These are phyloP conservation scores for Chydorus sphaericus DNA, from an alignment of 2,888 invertebrate genomes.

Conservation along the genomic window DNA sequence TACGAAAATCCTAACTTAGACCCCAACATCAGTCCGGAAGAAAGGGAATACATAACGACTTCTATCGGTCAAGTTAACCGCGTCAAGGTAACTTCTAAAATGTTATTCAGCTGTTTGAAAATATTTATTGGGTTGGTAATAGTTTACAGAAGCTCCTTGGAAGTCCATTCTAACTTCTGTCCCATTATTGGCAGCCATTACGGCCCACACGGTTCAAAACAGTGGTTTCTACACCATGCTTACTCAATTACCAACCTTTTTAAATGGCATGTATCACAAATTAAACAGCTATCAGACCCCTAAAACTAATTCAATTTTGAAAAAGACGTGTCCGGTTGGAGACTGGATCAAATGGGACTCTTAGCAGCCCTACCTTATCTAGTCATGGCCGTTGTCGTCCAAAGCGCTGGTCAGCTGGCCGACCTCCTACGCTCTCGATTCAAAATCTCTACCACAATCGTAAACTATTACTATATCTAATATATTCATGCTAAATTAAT, in stretches of 20 bases:
- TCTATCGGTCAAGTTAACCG: constrained; percentile 33
- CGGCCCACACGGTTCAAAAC: constrained; percentile 73
- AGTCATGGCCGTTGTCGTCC: constrained; percentile 68
- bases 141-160: too few relatives aligned
- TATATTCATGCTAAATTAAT: background rate
- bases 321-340: constrained; percentile 43
- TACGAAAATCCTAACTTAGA: constrained; percentile 56
- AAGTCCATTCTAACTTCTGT: constrained; percentile 52
- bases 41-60: constrained; percentile 55
- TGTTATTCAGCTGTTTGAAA: too few relatives aligned
- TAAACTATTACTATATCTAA: constrained; percentile 25
- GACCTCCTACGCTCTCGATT: constrained; percentile 55
- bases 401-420: constrained; percentile 65
- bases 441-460: constrained; percentile 54
- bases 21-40: constrained; percentile 50
- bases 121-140: too few relatives aligned
- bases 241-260: constrained; percentile 66
- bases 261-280: constrained; percentile 46
- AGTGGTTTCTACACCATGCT: constrained; percentile 80
- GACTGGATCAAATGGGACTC: constrained; percentile 63
- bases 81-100: too few relatives aligned
- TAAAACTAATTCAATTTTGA: too few relatives aligned
- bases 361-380: constrained; percentile 75
- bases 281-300: background rate
- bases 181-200: constrained; percentile 69